Percentiles rank a stretch among this genome's conserved stretches.
These are phyloP conservation scores for Ochotona princeps DNA, from an alignment of 2,113 vertebrate species.

Conservation along the genomic window DNA sequence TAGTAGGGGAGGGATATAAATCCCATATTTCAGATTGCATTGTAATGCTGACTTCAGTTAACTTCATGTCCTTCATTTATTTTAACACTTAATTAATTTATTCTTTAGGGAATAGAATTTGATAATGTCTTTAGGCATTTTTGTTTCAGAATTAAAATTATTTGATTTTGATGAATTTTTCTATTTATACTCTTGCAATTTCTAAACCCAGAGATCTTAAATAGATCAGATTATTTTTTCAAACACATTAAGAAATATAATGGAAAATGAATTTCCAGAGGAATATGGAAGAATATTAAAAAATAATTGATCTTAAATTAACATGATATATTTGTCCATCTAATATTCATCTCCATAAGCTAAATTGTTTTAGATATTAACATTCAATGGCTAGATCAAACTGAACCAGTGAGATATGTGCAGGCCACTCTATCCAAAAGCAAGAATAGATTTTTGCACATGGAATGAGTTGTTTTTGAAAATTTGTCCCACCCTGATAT, in stretches of 20 bases:
- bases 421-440: background rate
- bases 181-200: slow-evolving; percentile 13
- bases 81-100: slow-evolving; percentile 12
- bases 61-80: background rate
- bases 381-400: background rate
- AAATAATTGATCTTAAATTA: background rate
- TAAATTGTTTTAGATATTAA: slow-evolving; percentile 14
- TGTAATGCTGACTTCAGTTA: background rate
- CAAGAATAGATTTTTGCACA: background rate
- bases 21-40: background rate
- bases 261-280: slow-evolving; percentile 32
- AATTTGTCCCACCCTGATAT: too few relatives aligned
- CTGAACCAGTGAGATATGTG: background rate
- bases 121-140: background rate
- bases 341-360: background rate
- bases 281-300: background rate
- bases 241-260: background rate
- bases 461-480: too few relatives aligned
- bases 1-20: background rate
- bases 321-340: background rate
- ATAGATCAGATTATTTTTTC: slow-evolving; percentile 41
- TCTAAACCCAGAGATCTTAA: slow-evolving; percentile 23
- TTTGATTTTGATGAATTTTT: slow-evolving; percentile 32
- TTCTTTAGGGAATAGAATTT: slow-evolving; percentile 47
- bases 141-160: slow-evolving; percentile 23